phyloP scores from a whole-genome alignment of 2,113 vertebrate species.

The Strigops habroptila region DNA sequence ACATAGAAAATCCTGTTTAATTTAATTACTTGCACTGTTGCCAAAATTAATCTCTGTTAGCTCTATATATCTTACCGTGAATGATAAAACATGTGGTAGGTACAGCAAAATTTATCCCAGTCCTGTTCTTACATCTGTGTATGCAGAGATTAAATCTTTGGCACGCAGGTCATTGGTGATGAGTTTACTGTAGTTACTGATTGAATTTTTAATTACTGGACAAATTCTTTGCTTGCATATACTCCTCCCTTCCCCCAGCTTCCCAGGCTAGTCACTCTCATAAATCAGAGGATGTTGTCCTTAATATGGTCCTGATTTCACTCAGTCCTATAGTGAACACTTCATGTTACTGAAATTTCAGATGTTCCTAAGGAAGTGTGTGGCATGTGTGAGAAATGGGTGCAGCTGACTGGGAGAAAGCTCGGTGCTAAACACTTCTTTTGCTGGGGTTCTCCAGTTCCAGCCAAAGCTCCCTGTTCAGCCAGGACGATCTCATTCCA shows the following conservation, averaged over 20 bases:
- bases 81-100: constrained; percentile 41
- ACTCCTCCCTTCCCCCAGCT: not conserved
- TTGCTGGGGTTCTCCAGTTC: not conserved
- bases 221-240: not conserved
- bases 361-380: not conserved
- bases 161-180: not conserved
- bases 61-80: constrained; percentile 56
- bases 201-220: not conserved
- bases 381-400: not conserved
- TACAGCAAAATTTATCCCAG: not conserved
- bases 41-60: constrained; percentile 65
- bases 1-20: constrained; percentile 43
- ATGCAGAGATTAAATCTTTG: not conserved
- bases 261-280: not conserved
- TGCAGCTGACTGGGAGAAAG: not conserved
- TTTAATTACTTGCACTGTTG: constrained; percentile 58
- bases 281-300: not conserved
- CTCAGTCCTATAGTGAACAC: not conserved
- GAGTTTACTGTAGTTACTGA: not conserved
- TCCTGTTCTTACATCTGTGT: not conserved
- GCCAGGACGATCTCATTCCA: not conserved
- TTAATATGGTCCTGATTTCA: not conserved
- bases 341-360: not conserved
- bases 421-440: not conserved
- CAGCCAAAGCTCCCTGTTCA: not conserved